Percentiles rank a stretch among this genome's conserved stretches.
These are phyloP conservation scores for Nomada lathburiana DNA, from an alignment of 2,888 invertebrate species.

Conservation along the genomic window DNA sequence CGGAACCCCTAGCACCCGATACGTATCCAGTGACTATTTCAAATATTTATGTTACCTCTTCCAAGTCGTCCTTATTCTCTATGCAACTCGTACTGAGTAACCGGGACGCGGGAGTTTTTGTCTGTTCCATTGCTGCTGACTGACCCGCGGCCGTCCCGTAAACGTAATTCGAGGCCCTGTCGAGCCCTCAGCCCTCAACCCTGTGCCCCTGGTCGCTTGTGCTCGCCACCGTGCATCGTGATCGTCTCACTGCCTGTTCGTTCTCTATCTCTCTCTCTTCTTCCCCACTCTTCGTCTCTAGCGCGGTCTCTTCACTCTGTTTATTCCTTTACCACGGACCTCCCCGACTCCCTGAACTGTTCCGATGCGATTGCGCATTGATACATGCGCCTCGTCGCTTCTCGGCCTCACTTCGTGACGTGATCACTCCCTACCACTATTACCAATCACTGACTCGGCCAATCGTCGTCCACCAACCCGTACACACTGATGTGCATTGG, in stretches of 20 bases:
- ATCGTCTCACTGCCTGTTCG: constrained; percentile 74
- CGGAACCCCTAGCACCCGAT: constrained; percentile 80
- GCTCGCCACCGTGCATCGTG: constrained; percentile 81
- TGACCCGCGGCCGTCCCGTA: constrained; percentile 69
- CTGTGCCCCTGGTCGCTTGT: constrained; percentile 82
- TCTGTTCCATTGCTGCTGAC: constrained; percentile 83
- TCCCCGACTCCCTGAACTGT: constrained; percentile 78
- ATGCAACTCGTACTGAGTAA: constrained; percentile 93
- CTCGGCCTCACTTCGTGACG: constrained; percentile 77
- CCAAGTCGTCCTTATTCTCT: constrained; percentile 95
- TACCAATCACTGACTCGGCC: constrained; percentile 58
- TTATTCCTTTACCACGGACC: constrained; percentile 79
- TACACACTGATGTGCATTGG: constrained; percentile 59
- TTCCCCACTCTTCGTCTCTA: constrained; percentile 62
- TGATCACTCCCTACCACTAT: constrained; percentile 62
- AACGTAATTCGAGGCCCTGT: constrained; percentile 78
- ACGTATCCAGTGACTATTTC: constrained; percentile 81
- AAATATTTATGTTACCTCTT: constrained; percentile 90
- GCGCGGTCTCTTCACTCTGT: constrained; percentile 78
- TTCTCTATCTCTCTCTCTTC: constrained; percentile 73
- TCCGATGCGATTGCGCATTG: constrained; percentile 83
- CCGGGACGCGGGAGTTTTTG: constrained; percentile 86
- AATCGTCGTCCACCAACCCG: constrained; percentile 70
- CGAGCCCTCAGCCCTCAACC: constrained; percentile 82
- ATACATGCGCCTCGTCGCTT: constrained; percentile 77